Evolutionary conservation across 2,888 invertebrate genomes (phyloP), one percentile per base, ranked within the genome.

Genomic region (Timema cristinae): DNA sequence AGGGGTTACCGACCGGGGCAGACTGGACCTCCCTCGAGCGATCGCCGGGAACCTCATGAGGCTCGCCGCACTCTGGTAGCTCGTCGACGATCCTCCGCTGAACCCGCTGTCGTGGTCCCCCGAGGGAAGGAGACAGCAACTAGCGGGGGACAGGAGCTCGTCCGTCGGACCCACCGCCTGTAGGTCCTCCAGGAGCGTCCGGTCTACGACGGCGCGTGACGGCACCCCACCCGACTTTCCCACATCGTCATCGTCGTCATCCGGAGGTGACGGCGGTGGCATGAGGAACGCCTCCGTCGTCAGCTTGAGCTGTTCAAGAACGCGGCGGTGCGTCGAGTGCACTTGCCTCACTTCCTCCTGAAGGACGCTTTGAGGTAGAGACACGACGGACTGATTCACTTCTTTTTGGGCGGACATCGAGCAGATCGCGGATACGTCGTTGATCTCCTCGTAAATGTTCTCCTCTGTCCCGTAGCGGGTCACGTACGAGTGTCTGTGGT

Each of bases 241-340:
- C 61, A 15, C 48, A 47, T 13, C 61, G 32, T 32, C 32, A 32
- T 32, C 32, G 75, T 54, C 73, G 32, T 74, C 75, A 51, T 73
- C 69, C 15, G 75, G 63, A 71, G 72, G 49, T 72, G 73, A 73
- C 67, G 69, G 72, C 70, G 63, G 88, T 88, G 94, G 94, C 94
- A 94, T 95, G 76, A 95, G 83, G 93, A 95, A 94, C 66, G 93
- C 94, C 83, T 95, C 94, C 66, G 92, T 92, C 77, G 94, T 92
- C 74, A 95, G 86, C 85, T 94, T 94, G 73, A 95, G 84, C 82
- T 95, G 93, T 66, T 93, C 94, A 75, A 95, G 86, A 77, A 94
- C 92, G 79, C 92, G 86, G 78, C 90, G 89, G 83, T 95, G 94
- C 72, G 91, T 87, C 75, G 90, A 91, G 81, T 94, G 93, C 68